phyloP scores from a whole-genome alignment of 2,797 vertebrate species.

The Parauchenoglanis punctatus region DNA sequence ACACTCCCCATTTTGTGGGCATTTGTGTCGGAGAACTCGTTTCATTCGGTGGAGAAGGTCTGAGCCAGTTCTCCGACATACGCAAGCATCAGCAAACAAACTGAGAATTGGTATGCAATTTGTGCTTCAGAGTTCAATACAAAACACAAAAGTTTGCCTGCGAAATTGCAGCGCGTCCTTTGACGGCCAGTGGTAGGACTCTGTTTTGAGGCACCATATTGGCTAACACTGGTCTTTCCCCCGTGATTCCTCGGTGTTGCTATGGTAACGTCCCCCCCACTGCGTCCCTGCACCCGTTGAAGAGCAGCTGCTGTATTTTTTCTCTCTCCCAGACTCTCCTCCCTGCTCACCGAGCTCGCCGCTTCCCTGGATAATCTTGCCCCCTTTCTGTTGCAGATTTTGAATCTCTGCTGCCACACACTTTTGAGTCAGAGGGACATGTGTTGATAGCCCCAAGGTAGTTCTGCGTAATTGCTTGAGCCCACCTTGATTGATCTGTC shows the following conservation, averaged over 20 bases:
- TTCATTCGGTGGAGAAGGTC: constrained; percentile 59
- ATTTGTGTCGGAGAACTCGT: constrained; percentile 75
- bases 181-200: constrained; percentile 51
- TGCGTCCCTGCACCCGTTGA: constrained; percentile 75
- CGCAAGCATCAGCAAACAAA: constrained; percentile 56
- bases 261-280: constrained; percentile 77
- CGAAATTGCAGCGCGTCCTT: neutral
- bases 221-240: constrained; percentile 77
- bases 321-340: constrained; percentile 61
- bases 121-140: constrained; percentile 40
- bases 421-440: constrained; percentile 99
- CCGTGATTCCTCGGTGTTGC: constrained; percentile 80
- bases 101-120: constrained; percentile 15
- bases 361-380: constrained; percentile 86
- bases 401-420: constrained; percentile 99
- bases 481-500: constrained; percentile 38
- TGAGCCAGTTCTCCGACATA: constrained; percentile 80
- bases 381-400: constrained; percentile 99
- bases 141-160: constrained; percentile 30
- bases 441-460: constrained; percentile 99
- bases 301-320: constrained; percentile 76
- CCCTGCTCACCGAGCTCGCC: constrained; percentile 71
- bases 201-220: constrained; percentile 77
- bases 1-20: constrained; percentile 58
- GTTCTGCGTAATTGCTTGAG: constrained; percentile 83